Conservation (phyloP, 2,888 invertebrate genomes). For the Macaria liturata region DNA sequence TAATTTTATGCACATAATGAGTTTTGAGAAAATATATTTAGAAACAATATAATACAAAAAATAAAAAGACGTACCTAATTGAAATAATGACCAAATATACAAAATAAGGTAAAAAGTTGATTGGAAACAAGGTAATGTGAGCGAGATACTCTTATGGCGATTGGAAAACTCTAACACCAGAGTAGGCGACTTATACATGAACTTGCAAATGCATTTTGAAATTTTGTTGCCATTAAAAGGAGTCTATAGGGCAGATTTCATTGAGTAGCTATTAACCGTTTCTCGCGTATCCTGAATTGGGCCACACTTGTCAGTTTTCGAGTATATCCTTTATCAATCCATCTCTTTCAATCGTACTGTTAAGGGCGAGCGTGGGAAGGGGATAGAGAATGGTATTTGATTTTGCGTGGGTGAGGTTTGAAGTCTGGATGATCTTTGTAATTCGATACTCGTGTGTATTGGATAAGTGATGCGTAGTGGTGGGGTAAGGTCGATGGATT, state of each 20-base stretch:
- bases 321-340: slow-evolving; percentile 58
- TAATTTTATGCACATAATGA: too few species aligned
- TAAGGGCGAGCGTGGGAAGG: slow-evolving; percentile 29
- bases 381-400: slow-evolving; percentile 40
- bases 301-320: slow-evolving; percentile 68
- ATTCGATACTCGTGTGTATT: slow-evolving; percentile 67
- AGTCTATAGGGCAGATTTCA: not conserved
- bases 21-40: too few species aligned
- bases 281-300: slow-evolving; percentile 43
- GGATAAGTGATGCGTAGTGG: slow-evolving; percentile 32
- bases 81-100: too few species aligned
- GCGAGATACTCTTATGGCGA: too few species aligned
- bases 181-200: too few species aligned
- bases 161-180: too few species aligned
- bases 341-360: slow-evolving; percentile 36
- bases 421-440: slow-evolving; percentile 58
- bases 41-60: too few species aligned
- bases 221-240: not conserved
- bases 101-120: too few species aligned
- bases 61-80: too few species aligned
- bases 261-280: not conserved
- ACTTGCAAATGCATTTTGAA: not conserved
- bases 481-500: slow-evolving; percentile 4
- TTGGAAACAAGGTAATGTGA: too few species aligned
- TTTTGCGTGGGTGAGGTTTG: slow-evolving; percentile 45